A percentile compares a stretch with the other conserved stretches of the same genome.
Conservation (phyloP, 2,113 vertebrate species). For the Kryptolebias marmoratus region DNA sequence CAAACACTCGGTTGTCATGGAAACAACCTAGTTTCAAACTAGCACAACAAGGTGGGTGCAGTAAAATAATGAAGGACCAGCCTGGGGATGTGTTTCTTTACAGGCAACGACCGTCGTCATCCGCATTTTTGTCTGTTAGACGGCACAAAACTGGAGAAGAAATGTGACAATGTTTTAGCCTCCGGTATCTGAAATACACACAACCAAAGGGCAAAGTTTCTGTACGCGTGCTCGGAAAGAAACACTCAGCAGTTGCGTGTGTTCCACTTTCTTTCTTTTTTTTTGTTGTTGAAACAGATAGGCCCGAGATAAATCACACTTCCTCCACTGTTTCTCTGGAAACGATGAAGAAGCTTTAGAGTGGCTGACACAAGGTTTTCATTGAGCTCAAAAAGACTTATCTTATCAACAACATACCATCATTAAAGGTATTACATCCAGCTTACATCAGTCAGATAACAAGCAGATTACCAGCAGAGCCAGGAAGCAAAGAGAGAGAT, state of each 20-base stretch:
- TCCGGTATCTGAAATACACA: constrained; percentile 24
- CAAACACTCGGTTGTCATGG: constrained; percentile 80
- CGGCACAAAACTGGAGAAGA: constrained; percentile 19
- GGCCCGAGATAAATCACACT: constrained; percentile 2
- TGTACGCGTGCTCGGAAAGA: neutral
- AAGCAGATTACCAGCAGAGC: constrained; percentile 28
- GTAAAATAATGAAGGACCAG: constrained; percentile 69
- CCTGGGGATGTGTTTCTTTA: constrained; percentile 56
- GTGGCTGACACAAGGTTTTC: constrained; percentile 29
- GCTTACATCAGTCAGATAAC: constrained; percentile 66
- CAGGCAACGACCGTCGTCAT: constrained; percentile 52
- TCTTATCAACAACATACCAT: constrained; percentile 54
- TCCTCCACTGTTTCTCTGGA: constrained; percentile 23
- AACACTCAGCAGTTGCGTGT: constrained; percentile 4
- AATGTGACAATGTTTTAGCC: constrained; percentile 20
- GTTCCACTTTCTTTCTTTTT: constrained; percentile 3
- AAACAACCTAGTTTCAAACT: constrained; percentile 84
- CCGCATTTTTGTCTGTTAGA: constrained; percentile 42
- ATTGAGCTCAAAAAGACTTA: constrained; percentile 43
- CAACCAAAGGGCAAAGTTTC: constrained; percentile 5
- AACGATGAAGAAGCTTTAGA: constrained; percentile 11
- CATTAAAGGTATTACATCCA: constrained; percentile 60
- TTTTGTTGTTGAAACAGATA: constrained; percentile 6
- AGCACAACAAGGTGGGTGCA: constrained; percentile 59
- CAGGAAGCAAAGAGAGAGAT: constrained; percentile 10